Evolutionary conservation across 2,888 invertebrate species (phyloP), one percentile per base, ranked within the genome.

Genomic region (Philereme vetulata): DNA sequence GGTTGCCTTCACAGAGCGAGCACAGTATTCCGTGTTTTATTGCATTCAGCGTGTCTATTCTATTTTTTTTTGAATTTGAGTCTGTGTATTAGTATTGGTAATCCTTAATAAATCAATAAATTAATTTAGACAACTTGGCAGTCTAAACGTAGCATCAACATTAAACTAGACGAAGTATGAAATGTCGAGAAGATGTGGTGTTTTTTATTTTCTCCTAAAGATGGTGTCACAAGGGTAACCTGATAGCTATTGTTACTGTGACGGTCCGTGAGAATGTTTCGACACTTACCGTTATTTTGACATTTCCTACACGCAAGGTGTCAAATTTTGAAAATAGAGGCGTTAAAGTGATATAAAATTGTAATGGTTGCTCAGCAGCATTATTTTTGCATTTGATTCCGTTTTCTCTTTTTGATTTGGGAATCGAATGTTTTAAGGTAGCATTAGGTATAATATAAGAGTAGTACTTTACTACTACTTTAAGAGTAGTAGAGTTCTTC

Each of bases 161-260:
- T 40, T 44, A 57, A 60, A 64, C 57, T 53, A 61, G 51, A 62
- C 50, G 56, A 72, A 72, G 70, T 73, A 74, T 72, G 72, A 74
- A 72, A 71, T 55, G 69, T 71, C 67, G 68, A 51, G 65, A 68
- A 65, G 60, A 66, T 66, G 64, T 63, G 59, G 74, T 42, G 7
- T 38, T 38, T 74, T 72, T 65, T 65, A 57, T 62, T 60, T 54
- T 58, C 55, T 59, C 55, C 48, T 42, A 47, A 34, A 72, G 72
- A 72, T 73, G 72, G 68, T 74, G 66, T 64, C 52, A 47, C 71
- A 73, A 75, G 72, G 66, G 78, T 76, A 79, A 82, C 78, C 55
- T 59, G 76, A 80, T 75, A 76, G 66, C 68, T 70, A 71, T 55
- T 61, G 57, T 57, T 67, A 60, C 68, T 65, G 64, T 55, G 65